Evolutionary conservation across 1,140 invertebrate genomes (phyloP), one percentile per base, ranked within the genome.

Genomic region (Calliphora vicina): DNA sequence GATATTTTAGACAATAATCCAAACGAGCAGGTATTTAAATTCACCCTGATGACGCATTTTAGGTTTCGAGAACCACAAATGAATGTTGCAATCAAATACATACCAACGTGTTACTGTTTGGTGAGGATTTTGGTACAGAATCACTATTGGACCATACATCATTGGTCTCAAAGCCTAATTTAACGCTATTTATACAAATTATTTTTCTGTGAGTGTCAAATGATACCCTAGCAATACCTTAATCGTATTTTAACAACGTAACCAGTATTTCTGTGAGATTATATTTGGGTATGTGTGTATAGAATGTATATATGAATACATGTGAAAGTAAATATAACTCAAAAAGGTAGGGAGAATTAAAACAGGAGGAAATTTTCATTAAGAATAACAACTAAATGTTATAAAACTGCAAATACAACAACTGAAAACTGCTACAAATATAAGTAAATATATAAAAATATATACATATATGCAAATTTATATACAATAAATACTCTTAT

Each of bases 321-420:
- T 35, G 10, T 10, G 10, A 35, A 5, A 35, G 35, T 35, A 23
- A 25, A 23, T n/a, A 61, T 6, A 61, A 61, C 3, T 57, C 50
- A 25, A 67, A 20, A 67, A n/a, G 3, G 17, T 57, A n/a, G 23
- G 2, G n/a, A 25, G 61, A 67, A 67, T 67, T 67, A 67, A 67
- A 67, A 25, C 20, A 67, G n/a, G 61, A 10, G 61, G n/a, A 67
- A 67, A 67, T 67, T 67, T 67, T 67, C 61, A 67, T 67, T 67
- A 67, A 67, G 61, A 67, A 67, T 25, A 67, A 67, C 61, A 67
- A 67, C 61, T 67, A 67, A 20, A 67, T 20, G n/a, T 67, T 67
- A 25, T 67, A 25, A 67, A 23, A 67, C 17, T 67, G 61, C 23
- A 23, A 67, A 25, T 23, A 25, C 20, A 23, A 67, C 20, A 67